Evolutionary conservation across 2,888 invertebrate species (phyloP), one percentile per base, ranked within the genome.

Genomic region (Ligdia adustata): DNA sequence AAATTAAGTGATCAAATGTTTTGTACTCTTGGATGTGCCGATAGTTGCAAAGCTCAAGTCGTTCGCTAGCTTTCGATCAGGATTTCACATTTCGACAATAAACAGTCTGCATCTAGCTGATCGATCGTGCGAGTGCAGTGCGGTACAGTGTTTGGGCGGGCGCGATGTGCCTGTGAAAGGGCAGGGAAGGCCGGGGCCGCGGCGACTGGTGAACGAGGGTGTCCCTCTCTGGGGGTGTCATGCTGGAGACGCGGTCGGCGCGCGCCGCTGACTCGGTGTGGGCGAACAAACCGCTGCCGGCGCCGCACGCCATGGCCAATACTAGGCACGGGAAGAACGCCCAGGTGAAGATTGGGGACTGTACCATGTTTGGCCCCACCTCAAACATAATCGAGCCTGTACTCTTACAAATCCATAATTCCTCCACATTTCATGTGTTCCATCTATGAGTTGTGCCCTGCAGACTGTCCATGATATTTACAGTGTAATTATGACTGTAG

Each of bases 241-340:
- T 93, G 93, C 92, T 93, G 92, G 93, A 93, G 87, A 92, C 93
- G 91, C 92, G 94, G 91, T 94, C 94, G 77, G 91, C 92, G 86
- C 93, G 94, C 86, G 93, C 93, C 91, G 93, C 93, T 90, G 94
- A 93, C 90, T 87, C 91, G 92, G 91, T 92, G 86, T 91, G 91
- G 93, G 92, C 92, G 90, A 91, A 86, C 83, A 91, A 92, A 83
- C 91, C 91, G 72, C 82, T 91, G 83, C 90, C 91, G 79, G 91
- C 89, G 78, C 91, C 91, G 61, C 89, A 90, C 90, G 89, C 90
- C 70, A 91, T 91, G 91, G 89, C 91, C 65, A 90, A 79, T 77
- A 73, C 84, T 58, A 79, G 90, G 72, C 90, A 91, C 74, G 96
- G 96, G 86, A 96, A 96, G 92, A 87, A 84, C 57, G 92, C 95